Conservation (phyloP, 2,888 invertebrate genomes). For the Aphodius granarius region DNA sequence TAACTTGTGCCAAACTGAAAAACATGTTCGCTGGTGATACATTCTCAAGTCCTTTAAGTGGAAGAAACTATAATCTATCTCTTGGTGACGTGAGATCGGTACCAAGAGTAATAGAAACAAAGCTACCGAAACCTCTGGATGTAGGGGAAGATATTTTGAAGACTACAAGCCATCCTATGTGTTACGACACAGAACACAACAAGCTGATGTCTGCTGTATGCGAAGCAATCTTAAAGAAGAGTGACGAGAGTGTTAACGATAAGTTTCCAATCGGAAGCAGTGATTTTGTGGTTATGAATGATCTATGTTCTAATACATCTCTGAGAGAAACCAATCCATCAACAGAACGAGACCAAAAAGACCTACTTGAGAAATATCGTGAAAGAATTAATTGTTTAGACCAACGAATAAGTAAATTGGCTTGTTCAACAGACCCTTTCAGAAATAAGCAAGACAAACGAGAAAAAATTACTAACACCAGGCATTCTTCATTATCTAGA, state of each 20-base stretch:
- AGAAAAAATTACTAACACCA: background rate
- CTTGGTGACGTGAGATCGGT: constrained; percentile 6
- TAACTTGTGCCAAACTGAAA: constrained; percentile 18
- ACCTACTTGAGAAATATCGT: background rate
- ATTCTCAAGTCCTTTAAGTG: constrained; percentile 27
- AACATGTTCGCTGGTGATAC: constrained; percentile 18
- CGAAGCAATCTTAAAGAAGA: constrained; percentile 26
- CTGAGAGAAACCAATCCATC: background rate
- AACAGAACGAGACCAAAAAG: too few relatives aligned
- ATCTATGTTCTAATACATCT: background rate
- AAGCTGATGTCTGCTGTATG: constrained; percentile 28
- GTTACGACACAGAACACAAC: constrained; percentile 24
- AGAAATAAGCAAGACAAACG: background rate
- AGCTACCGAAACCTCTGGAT: constrained; percentile 25
- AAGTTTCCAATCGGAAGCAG: background rate
- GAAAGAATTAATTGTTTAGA: background rate
- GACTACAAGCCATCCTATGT: background rate
- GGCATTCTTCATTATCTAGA: background rate
- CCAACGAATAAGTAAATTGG: background rate
- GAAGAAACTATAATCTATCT: constrained; percentile 26
- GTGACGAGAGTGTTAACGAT: background rate
- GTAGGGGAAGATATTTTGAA: constrained; percentile 15
- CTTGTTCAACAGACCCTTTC: background rate
- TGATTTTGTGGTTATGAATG: background rate
- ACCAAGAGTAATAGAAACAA: constrained; percentile 1